Evolutionary conservation across 2,797 vertebrate species (phyloP), one percentile per base, ranked within the genome.

Genomic region (Decapterus maruadsi): DNA sequence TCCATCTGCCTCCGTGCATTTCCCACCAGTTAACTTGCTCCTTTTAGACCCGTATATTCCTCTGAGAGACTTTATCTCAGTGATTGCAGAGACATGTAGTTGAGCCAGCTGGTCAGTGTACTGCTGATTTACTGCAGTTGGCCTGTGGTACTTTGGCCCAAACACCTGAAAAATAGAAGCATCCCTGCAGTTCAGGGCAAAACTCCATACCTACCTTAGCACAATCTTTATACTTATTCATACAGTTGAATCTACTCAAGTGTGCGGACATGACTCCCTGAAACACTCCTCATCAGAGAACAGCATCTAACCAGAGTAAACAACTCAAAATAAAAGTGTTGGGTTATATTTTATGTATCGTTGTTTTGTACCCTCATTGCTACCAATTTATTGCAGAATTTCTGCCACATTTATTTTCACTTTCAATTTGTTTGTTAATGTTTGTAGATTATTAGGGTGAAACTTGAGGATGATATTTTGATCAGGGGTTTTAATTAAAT

Each of bases 11-110:
- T 60, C 34, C 2, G 0, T 31, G 17, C 38, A 26, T 46, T 54
- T 70, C 50, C 7, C 26, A 62, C 31, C 16, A 70, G 20, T 43
- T 57, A 45, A 38, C 42, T 68, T 48, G 26, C 54, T 57, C 31
- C 46, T 42, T 67, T 80, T n/a, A 68, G 58, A 75, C 61, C n/a
- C 26, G 51, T 34, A 57, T 60, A 57, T 29, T 67, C n/a, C 38
- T 64, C 22, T 34, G 51, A 55, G 1, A 67, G 46, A 80, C 19
- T 77, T 69, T 40, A 60, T 79, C 65, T 55, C 31, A 38, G 50
- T 69, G 10, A 67, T 40, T 26, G 48, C 53, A 42, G 62, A 38
- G 22, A 60, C 26, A 14, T 75, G 46, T 53, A 26, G 26, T 14
- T 43, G 11, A 43, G 42, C 3, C 19, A 43, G 53, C 34, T 61